Percentiles rank a stretch among this genome's conserved stretches.
Conservation (phyloP, 2,888 invertebrate species). For the Scaptomyza flava region DNA sequence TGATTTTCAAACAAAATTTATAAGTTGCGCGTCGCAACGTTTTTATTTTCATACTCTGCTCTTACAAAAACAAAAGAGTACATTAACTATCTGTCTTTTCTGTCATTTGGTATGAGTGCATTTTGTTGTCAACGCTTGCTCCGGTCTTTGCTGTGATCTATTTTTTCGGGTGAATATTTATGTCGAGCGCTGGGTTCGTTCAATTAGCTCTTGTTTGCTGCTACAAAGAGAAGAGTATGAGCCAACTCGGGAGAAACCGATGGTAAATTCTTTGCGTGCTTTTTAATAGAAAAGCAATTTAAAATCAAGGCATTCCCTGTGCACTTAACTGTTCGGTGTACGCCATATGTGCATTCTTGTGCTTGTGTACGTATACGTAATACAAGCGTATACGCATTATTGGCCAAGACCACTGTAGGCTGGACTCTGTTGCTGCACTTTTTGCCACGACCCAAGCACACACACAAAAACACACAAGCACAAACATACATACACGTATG, state of each 20-base stretch:
- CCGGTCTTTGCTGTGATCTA: background rate
- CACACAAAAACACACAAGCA: background rate
- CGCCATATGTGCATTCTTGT: background rate
- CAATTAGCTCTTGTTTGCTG: background rate
- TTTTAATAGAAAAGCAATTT: conserved; percentile 17
- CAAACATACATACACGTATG: background rate
- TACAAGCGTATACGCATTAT: conserved; percentile 2
- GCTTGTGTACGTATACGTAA: background rate
- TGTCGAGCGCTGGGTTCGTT: background rate
- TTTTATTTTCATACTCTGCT: conserved; percentile 24
- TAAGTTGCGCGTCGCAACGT: conserved; percentile 58
- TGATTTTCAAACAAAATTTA: conserved; percentile 61
- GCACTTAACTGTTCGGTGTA: background rate
- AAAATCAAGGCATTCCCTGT: conserved; percentile 4
- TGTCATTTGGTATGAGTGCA: background rate
- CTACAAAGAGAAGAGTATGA: background rate
- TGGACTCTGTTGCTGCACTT: conserved; percentile 5
- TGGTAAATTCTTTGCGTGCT: background rate
- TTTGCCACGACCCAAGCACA: conserved; percentile 1
- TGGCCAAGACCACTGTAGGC: conserved; percentile 1
- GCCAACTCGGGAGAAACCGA: background rate
- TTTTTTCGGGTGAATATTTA: background rate
- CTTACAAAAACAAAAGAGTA: background rate
- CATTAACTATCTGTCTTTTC: background rate
- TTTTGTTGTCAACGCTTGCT: background rate